Evolutionary conservation across 1,140 invertebrate genomes (phyloP), one percentile per base, ranked within the genome.

Genomic region (Macrobrachium rosenbergii): DNA sequence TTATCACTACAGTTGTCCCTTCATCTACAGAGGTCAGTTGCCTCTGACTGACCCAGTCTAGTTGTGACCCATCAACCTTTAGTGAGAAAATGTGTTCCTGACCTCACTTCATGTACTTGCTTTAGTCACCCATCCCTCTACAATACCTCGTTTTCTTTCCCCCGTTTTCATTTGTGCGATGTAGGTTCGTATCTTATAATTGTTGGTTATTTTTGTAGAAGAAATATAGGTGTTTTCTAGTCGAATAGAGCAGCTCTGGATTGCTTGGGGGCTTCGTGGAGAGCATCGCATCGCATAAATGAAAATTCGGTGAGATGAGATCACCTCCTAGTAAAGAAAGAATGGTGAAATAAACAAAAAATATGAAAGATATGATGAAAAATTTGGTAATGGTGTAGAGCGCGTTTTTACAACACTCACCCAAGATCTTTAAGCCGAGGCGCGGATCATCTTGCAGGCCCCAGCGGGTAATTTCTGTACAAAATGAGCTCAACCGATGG

Each of bases 131-230:
- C 59, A 69, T 23, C 10, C 60, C 62, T 76, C 28, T 59, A 60
- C 16, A 73, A 28, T n/a, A 17, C 10, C 43, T 58, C 81, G 16
- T 52, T 37, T 37, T 10, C 72, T 62, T 64, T 59, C 58, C 23
- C 43, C n/a, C 19, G 64, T 64, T 64, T 77, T 77, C 82, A 45
- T 64, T 84, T 77, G 73, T 58, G 82, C 82, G 82, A 83, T 83
- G 72, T 19, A 77, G 58, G 73, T 84, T 72, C 60, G 82, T 64
- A 72, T 37, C 37, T 77, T 16, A 37, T 83, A 69, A 60, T 19
- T 23, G 82, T 58, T 77, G 82, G 73, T 84, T 84, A 84, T 84
- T 84, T 84, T 84, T 84, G 82, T 84, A 77, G 82, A 28, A 77
- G 62, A 78, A 60, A 37, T 19, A 73, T 63, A 76, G 72, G 73